A percentile compares a stretch with the other conserved stretches of the same genome.
Evolutionary conservation across 1,140 invertebrate species (phyloP).

Genomic region (Drosophila rhopaloa): DNA sequence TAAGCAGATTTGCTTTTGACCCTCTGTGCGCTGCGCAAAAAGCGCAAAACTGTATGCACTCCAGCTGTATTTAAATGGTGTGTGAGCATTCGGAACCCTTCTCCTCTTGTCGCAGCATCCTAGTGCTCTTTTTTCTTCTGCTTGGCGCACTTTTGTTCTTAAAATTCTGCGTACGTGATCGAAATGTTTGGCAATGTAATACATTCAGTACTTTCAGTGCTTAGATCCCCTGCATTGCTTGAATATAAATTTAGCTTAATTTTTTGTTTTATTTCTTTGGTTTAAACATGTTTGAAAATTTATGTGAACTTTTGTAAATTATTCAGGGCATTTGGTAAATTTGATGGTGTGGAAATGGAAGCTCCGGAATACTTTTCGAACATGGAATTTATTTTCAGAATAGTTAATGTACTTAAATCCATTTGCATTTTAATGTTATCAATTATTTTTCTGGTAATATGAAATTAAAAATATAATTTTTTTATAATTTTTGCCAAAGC

Average conservation of each 20-base stretch:
- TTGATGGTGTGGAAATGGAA: slow-evolving; percentile 17
- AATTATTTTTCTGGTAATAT: too few relatives aligned
- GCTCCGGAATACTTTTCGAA: slow-evolving; percentile 1
- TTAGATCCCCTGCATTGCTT: slow-evolving; percentile 27
- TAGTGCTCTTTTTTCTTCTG: slow-evolving; percentile 30
- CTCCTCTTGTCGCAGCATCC: slow-evolving; percentile 42
- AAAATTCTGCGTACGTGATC: slow-evolving; percentile 62
- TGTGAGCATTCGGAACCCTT: slow-evolving; percentile 43
- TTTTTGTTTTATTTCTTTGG: slow-evolving; percentile 4
- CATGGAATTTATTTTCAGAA: not conserved
- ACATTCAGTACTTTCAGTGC: slow-evolving; percentile 42
- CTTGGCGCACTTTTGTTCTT: slow-evolving; percentile 48
- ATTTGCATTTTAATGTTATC: not conserved
- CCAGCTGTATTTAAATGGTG: slow-evolving; percentile 56
- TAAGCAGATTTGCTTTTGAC: too few relatives aligned
- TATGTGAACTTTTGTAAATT: slow-evolving; percentile 40
- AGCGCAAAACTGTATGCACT: slow-evolving; percentile 54
- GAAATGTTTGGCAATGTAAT: slow-evolving; percentile 50
- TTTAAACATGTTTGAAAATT: slow-evolving; percentile 29
- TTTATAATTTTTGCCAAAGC: too few relatives aligned
- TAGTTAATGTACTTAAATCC: not conserved
- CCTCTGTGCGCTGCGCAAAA: slow-evolving; percentile 8
- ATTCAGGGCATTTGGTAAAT: slow-evolving; percentile 34
- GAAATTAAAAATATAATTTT: too few relatives aligned
- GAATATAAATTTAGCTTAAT: slow-evolving; percentile 32